Conservation (phyloP, 2,888 invertebrate species). For the Theodoxus fluviatilis region DNA sequence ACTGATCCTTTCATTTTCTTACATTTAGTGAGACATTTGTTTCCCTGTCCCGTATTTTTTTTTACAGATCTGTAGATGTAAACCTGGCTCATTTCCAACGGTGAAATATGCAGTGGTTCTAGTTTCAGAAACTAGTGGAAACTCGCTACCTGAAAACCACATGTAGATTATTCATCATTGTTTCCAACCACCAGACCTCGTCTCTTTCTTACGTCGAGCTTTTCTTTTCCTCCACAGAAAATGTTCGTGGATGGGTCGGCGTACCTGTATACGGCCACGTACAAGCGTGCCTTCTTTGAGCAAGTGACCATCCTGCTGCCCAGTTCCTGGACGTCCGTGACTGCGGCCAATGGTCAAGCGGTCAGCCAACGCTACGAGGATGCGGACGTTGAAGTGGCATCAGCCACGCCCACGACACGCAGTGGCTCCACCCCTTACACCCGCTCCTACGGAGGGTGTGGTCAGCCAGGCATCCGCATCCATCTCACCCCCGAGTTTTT, state of each 20-base stretch:
- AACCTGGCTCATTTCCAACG: no score
- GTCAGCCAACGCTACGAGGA: slow-evolving; percentile 41
- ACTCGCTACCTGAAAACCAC: no score
- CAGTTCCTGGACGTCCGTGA: slow-evolving; percentile 67
- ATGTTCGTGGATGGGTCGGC: slow-evolving; percentile 71
- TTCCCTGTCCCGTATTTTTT: no score
- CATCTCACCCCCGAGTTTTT: slow-evolving; percentile 50
- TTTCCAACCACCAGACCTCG: no score
- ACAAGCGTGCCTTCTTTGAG: slow-evolving; percentile 67
- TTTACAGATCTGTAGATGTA: no score
- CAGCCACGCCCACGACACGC: slow-evolving; percentile 62
- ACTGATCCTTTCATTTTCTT: no score
- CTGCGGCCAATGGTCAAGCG: slow-evolving; percentile 26
- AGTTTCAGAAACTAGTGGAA: no score
- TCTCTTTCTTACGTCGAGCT: no score
- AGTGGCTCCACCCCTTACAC: slow-evolving; percentile 35
- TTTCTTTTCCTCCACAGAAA: no score
- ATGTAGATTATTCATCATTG: no score
- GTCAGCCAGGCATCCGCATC: slow-evolving; percentile 47
- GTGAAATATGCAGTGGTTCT: no score
- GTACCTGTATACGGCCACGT: slow-evolving; percentile 71
- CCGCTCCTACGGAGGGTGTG: slow-evolving; percentile 48
- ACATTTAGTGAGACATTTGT: no score
- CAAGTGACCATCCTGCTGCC: slow-evolving; percentile 73
- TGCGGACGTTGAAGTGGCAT: slow-evolving; percentile 67